Percentiles rank a stretch among this genome's conserved stretches.
Evolutionary conservation across 2,797 vertebrate species (phyloP).

Genomic region (Danio tinwini): DNA sequence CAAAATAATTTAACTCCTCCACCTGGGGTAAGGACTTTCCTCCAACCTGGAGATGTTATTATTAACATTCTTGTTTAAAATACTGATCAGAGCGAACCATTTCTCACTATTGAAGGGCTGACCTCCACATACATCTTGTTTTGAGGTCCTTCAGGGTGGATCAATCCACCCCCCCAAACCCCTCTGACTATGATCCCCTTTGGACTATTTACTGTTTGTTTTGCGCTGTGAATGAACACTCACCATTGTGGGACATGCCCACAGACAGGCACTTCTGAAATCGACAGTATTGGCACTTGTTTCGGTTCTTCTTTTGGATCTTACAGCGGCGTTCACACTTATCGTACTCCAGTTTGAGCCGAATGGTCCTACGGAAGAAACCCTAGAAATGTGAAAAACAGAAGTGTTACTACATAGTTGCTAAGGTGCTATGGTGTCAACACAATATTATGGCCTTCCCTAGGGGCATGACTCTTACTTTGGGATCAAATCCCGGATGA

Average conservation of each 20-base stretch:
- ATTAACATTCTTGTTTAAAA: no score
- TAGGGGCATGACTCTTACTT: neutral
- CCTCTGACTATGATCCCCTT: no score
- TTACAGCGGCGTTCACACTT: constrained; percentile 93
- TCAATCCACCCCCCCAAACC: no score
- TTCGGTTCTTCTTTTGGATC: constrained; percentile 97
- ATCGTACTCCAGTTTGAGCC: constrained; percentile 92
- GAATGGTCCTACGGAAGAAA: constrained; percentile 94
- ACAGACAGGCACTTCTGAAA: constrained; percentile 98
- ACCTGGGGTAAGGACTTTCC: no score
- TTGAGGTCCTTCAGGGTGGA: no score
- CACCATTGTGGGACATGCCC: constrained; percentile 99
- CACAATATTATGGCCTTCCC: neutral
- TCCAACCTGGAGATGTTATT: no score
- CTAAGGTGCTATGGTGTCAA: neutral
- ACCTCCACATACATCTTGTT: no score
- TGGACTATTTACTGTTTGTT: no score
- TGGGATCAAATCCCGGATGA: neutral
- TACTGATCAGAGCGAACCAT: no score
- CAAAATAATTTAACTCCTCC: no score
- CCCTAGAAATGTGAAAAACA: constrained; percentile 76
- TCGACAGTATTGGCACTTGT: constrained; percentile 98
- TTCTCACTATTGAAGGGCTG: no score
- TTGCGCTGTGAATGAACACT: constrained; percentile 63
- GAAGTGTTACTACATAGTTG: neutral